Evolutionary conservation across 1,140 invertebrate species (phyloP).

Genomic region (Zaprionus camerounensis): DNA sequence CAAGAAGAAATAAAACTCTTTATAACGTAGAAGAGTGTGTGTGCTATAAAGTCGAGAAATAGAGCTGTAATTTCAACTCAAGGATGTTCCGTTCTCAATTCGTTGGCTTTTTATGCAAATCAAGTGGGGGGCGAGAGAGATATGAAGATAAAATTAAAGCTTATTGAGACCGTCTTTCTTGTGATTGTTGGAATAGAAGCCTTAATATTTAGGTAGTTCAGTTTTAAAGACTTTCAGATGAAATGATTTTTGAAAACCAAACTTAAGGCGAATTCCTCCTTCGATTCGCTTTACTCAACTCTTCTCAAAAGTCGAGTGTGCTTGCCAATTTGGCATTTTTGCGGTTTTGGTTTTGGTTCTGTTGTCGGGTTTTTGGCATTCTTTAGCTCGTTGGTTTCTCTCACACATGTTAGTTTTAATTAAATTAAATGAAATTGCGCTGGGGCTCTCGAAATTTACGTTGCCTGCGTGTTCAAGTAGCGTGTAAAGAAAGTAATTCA

Average conservation of each 20-base stretch:
- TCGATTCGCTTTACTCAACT: background rate
- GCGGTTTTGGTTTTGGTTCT: constrained; percentile 1
- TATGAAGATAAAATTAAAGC: constrained; percentile 1
- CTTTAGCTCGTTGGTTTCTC: constrained; percentile 15
- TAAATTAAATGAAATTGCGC: constrained; percentile 62
- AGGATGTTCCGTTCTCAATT: constrained; percentile 3
- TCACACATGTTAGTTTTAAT: constrained; percentile 55
- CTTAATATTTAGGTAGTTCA: background rate
- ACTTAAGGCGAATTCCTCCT: background rate
- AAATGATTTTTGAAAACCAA: background rate
- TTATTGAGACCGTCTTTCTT: background rate
- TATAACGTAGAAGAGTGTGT: background rate
- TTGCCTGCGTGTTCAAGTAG: constrained; percentile 78
- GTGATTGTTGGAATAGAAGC: background rate
- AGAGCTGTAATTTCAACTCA: constrained; percentile 5
- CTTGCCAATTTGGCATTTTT: constrained; percentile 4
- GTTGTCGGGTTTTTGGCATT: constrained; percentile 4
- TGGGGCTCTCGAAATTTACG: constrained; percentile 33
- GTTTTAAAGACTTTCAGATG: background rate
- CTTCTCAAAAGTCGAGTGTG: background rate
- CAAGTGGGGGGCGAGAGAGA: background rate
- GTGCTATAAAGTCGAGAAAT: background rate
- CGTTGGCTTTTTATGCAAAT: background rate
- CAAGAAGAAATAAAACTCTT: background rate
- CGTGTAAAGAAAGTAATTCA: constrained; percentile 81